phyloP scores from a whole-genome alignment of 2,113 vertebrate genomes.

The Anolis sagrei region DNA sequence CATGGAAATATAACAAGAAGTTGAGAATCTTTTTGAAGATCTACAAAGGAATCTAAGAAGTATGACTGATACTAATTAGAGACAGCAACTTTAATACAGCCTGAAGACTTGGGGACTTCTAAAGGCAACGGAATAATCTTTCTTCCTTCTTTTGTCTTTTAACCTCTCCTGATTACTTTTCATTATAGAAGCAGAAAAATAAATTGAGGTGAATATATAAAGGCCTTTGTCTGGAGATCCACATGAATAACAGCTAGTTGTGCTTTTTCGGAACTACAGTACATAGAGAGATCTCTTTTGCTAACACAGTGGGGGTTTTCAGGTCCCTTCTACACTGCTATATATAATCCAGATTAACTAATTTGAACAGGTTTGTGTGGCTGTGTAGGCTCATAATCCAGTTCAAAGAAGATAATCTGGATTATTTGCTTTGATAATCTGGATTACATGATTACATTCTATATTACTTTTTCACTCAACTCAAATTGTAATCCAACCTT shows the following conservation, averaged over 20 bases:
- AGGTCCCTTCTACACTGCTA: too few relatives aligned
- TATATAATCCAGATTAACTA: too few relatives aligned
- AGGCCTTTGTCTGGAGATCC: neutral
- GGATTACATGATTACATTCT: neutral
- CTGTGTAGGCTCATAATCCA: too few relatives aligned
- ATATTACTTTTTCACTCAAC: neutral
- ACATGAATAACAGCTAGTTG: neutral
- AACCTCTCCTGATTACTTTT: constrained; percentile 55
- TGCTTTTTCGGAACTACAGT: neutral
- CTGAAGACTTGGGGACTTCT: constrained; percentile 33
- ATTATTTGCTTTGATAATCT: too few relatives aligned
- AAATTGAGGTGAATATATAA: constrained; percentile 41
- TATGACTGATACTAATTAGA: constrained; percentile 66
- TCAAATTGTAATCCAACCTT: neutral
- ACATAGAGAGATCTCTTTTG: neutral
- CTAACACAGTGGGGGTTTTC: too few relatives aligned
- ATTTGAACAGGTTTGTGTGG: too few relatives aligned
- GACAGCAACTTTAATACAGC: constrained; percentile 53
- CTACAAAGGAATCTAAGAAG: constrained; percentile 61
- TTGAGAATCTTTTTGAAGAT: constrained; percentile 52
- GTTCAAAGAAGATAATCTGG: too few relatives aligned
- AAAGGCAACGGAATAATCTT: constrained; percentile 55
- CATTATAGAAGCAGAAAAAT: constrained; percentile 55
- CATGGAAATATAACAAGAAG: constrained; percentile 47
- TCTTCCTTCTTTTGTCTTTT: constrained; percentile 55